These are phyloP conservation scores for Drosophila mayri DNA, from an alignment of 1,140 invertebrate genomes.

Conservation along the genomic window DNA sequence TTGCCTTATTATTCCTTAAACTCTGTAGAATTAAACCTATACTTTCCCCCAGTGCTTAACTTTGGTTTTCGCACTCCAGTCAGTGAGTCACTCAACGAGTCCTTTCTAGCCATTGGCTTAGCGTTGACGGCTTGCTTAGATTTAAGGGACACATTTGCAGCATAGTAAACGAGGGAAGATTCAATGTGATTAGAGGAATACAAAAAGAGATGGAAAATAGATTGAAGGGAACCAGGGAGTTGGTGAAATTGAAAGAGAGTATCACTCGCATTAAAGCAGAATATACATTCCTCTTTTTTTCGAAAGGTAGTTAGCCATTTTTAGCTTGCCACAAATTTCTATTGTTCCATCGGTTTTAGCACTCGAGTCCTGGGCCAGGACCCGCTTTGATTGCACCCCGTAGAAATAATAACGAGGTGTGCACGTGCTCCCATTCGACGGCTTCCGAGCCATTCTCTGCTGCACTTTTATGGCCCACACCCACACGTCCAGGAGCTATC, in stretches of 20 bases:
- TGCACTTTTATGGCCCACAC: constrained; percentile 30
- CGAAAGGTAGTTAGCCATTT: constrained; percentile 3
- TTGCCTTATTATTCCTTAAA: not conserved
- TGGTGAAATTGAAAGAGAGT: constrained; percentile 10
- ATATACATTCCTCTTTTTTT: not conserved
- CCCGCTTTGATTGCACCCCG: constrained; percentile 41
- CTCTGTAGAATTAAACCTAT: not conserved
- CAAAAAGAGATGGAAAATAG: constrained; percentile 37
- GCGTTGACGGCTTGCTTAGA: constrained; percentile 73
- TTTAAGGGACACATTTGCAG: constrained; percentile 62
- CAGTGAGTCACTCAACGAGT: constrained; percentile 39
- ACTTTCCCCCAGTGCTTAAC: not conserved
- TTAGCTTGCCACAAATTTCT: constrained; percentile 29
- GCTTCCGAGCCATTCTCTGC: constrained; percentile 18
- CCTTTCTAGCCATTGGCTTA: constrained; percentile 59
- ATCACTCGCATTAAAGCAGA: constrained; percentile 3
- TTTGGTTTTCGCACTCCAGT: constrained; percentile 32
- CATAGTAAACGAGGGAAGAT: constrained; percentile 41
- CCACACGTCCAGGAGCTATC: constrained; percentile 5
- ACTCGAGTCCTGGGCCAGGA: constrained; percentile 16
- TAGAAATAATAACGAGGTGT: constrained; percentile 52
- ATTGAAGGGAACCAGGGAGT: not conserved
- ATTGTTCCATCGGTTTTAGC: constrained; percentile 35
- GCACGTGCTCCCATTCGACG: constrained; percentile 31
- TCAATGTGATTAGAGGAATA: constrained; percentile 55